Conservation (phyloP, 2,888 invertebrate genomes). For the Elmis aenea region DNA sequence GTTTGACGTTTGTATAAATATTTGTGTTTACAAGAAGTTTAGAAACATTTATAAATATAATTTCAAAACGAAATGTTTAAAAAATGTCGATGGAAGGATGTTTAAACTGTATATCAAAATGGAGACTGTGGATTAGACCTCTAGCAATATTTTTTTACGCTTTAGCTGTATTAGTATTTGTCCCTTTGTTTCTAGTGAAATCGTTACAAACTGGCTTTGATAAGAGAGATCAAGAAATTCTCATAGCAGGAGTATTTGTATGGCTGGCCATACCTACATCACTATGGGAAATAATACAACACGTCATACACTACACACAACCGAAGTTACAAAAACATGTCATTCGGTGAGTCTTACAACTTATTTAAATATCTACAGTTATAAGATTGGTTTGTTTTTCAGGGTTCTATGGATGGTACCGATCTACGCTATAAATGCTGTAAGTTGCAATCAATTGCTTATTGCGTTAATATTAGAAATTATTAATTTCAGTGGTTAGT, state of each 20-base stretch:
- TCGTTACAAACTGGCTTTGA: conserved; percentile 74
- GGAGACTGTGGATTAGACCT: conserved; percentile 90
- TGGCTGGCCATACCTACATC: conserved; percentile 86
- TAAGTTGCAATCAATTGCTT: conserved; percentile 48
- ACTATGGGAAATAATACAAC: conserved; percentile 91
- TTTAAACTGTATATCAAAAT: conserved; percentile 46
- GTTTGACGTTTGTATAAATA: too few species aligned
- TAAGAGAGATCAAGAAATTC: conserved; percentile 71
- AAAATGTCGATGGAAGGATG: conserved; percentile 24
- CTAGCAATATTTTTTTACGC: conserved; percentile 75
- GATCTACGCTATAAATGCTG: conserved; percentile 91
- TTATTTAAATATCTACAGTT: conserved; percentile 1
- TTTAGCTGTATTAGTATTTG: conserved; percentile 73
- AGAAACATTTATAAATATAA: too few species aligned
- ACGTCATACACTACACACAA: conserved; percentile 88
- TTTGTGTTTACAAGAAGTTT: too few species aligned
- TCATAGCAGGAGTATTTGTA: conserved; percentile 89
- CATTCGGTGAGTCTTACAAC: conserved; percentile 60
- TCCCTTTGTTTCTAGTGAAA: conserved; percentile 78
- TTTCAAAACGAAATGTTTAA: too few species aligned
- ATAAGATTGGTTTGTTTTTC: conserved; percentile 34
- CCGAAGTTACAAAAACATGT: conserved; percentile 91
- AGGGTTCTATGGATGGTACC: conserved; percentile 96
- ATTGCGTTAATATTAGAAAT: neutral
- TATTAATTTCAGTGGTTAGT: conserved; percentile 70